Base-by-base conservation (phyloP, 35 echinoderm and acorn worm genomes). In the Lytechinus pictus region DNA sequence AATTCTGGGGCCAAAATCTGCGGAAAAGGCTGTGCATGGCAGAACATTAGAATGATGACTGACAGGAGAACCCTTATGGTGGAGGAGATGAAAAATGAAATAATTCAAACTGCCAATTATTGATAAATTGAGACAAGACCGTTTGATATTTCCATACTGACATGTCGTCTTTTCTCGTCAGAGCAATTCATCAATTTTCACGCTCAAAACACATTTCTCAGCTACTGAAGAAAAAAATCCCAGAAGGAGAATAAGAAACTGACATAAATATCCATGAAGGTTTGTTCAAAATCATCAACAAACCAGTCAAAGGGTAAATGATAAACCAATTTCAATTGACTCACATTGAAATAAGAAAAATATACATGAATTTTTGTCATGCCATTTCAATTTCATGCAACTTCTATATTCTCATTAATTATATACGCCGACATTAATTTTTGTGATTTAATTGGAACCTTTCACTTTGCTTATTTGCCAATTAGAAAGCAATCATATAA, bases 61-160 rank as follows among this genome's bases (percentile, higher is more conserved):
- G 66, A 79, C 66, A 79, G 66, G 66, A n/a, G 66, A 7, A 79
- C 66, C 19, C 66, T 79, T 79, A 79, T 79, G 21, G 66, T 79
- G 66, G 66, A 79, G 66, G 66, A 79, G 66, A 79, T 79, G 66
- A 79, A 79, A 79, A 79, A 79, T 79, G 66, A 79, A 79, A 79
- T 79, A 79, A 79, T 79, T 79, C 66, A 79, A 79, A 79, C 66
- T 79, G 66, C 66, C 66, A 79, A 79, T 79, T 79, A 79, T 79
- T 79, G 66, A 79, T 24, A 79, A 79, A 79, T 79, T 79, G 66
- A 79, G 66, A 79, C n/a, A 5, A 24, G 66, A 79, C 16, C 66
- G 66, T 79, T 79, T 19, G 66, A 79, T 79, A 79, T 79, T 79
- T 79, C 16, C 66, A 79, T 24, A 24, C 66, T 79, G 66, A 79